Evolutionary conservation across 64 coral and sea anemone species (phyloP).

Genomic region (Dendronephthya gigantea): DNA sequence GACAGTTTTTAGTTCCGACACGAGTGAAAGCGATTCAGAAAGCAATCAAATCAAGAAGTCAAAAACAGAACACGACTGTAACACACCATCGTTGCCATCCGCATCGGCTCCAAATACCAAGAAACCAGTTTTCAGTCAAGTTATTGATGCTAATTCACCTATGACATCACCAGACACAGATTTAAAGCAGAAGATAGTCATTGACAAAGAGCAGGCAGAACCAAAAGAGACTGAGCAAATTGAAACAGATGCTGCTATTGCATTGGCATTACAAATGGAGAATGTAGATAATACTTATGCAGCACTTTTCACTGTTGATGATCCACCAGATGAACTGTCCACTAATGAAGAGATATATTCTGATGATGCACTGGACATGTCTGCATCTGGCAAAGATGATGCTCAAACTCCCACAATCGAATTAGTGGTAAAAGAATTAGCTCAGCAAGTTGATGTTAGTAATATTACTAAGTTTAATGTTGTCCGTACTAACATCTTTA

Average conservation of each 20-base stretch:
- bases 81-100: not conserved
- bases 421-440: not conserved
- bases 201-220: not conserved
- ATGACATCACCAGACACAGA: not conserved
- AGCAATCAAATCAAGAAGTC: not conserved
- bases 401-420: not conserved
- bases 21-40: not conserved
- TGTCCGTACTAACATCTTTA: not conserved
- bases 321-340: not conserved
- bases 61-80: not conserved
- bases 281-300: not conserved
- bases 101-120: not conserved
- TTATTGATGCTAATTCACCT: not conserved
- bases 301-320: not conserved
- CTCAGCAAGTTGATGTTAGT: conserved; percentile 6
- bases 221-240: not conserved
- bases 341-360: not conserved
- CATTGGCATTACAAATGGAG: not conserved
- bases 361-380: not conserved
- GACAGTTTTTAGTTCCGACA: not conserved
- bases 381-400: not conserved
- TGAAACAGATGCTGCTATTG: conserved; percentile 12
- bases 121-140: no score
- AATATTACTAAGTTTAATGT: conserved; percentile 23
- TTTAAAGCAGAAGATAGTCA: not conserved